Evolutionary conservation across 1,140 invertebrate genomes (phyloP).

Genomic region (Mycetomoellerius zeteki): DNA sequence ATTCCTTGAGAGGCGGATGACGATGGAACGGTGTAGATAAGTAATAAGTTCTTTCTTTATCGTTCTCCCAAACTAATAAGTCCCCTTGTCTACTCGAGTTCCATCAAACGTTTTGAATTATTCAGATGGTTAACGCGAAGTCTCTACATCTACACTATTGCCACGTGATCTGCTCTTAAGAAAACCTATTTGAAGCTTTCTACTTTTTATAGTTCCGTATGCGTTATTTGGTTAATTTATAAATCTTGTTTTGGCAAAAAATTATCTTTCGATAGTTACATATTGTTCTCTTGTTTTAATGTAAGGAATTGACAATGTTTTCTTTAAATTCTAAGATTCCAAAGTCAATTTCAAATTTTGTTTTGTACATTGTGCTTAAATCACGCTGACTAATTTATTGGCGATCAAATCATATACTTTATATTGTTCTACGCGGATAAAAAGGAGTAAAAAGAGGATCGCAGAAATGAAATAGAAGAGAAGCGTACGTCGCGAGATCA

Average conservation of each 20-base stretch:
- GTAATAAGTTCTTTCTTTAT: slow-evolving; percentile 86
- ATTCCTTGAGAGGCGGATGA: slow-evolving; percentile 56
- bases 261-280: neutral
- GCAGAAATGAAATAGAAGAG: slow-evolving; percentile 1
- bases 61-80: slow-evolving; percentile 85
- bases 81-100: slow-evolving; percentile 69
- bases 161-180: slow-evolving; percentile 20
- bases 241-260: neutral
- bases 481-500: slow-evolving; percentile 62
- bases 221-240: neutral
- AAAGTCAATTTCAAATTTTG: neutral
- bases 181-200: neutral
- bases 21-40: slow-evolving; percentile 77
- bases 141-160: neutral
- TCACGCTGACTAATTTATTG: neutral
- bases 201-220: neutral
- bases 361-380: no score
- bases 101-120: slow-evolving; percentile 84
- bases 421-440: neutral
- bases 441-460: neutral
- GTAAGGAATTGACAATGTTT: neutral
- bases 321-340: neutral
- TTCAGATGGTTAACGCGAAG: slow-evolving; percentile 77
- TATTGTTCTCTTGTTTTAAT: neutral
- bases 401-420: neutral